A percentile compares a stretch with the other conserved stretches of the same genome.
Conservation (phyloP, 2,797 vertebrate species). For the Columba guinea region DNA sequence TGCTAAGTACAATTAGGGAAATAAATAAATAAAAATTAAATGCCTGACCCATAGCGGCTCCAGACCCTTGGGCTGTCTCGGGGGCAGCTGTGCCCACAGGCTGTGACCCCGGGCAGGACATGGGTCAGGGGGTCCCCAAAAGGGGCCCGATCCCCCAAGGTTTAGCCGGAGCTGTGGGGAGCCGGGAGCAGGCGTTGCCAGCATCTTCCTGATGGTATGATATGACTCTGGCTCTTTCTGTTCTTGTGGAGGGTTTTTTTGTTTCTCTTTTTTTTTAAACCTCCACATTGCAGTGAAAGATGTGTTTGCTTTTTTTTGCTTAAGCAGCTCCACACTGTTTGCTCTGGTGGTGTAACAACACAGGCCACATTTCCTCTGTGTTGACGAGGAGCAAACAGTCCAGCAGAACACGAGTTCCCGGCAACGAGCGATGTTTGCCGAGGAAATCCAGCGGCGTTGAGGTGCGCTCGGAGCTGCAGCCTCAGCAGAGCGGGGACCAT, state of each 20-base stretch:
- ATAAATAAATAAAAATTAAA: not conserved
- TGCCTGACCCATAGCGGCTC: not conserved
- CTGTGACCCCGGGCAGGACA: too few species aligned
- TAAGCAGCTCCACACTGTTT: not conserved
- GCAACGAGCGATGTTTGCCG: not conserved
- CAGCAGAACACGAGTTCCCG: not conserved
- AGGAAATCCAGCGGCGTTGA: not conserved
- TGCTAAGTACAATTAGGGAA: not conserved
- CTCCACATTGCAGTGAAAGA: not conserved
- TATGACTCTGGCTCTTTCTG: rapidly evolving
- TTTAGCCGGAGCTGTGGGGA: too few species aligned
- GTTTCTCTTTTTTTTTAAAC: too few species aligned
- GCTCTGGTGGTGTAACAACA: not conserved
- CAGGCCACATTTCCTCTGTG: not conserved
- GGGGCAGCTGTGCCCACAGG: not conserved
- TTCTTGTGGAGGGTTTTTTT: too few species aligned
- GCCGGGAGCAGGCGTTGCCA: not conserved
- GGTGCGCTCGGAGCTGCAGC: not conserved
- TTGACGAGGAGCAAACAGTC: slow-evolving; percentile 49
- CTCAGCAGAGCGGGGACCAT: too few species aligned
- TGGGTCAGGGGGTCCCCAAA: too few species aligned
- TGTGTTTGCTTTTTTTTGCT: slow-evolving; percentile 24
- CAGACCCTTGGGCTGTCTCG: rapidly evolving
- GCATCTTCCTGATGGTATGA: not conserved
- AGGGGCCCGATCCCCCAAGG: rapidly evolving